Evolutionary conservation across 2,888 invertebrate species (phyloP).

Genomic region (Ptychoptera contaminata): DNA sequence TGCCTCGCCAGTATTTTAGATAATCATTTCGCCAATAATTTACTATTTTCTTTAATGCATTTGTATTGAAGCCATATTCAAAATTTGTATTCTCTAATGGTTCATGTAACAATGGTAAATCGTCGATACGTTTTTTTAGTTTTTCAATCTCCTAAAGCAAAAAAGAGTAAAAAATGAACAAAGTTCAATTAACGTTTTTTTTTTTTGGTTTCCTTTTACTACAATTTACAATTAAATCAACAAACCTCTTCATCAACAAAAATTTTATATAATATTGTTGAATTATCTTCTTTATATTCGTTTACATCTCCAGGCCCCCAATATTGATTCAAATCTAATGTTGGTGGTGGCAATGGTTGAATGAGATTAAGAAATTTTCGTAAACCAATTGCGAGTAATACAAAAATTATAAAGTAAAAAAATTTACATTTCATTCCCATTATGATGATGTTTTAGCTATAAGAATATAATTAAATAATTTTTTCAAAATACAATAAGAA

Average conservation of each 20-base stretch:
- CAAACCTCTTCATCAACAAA: neutral
- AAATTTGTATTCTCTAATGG: conserved; percentile 55
- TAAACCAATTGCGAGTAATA: conserved; percentile 18
- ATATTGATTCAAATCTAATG: conserved; percentile 21
- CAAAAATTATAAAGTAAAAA: conserved; percentile 10
- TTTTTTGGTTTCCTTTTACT: no score
- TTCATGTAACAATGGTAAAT: conserved; percentile 33
- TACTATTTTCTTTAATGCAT: conserved; percentile 46
- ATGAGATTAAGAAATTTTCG: conserved; percentile 21
- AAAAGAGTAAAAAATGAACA: conserved; percentile 2
- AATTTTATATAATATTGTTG: neutral
- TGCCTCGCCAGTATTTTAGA: conserved; percentile 45
- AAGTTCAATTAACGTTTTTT: no score
- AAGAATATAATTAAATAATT: no score
- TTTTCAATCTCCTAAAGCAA: conserved; percentile 36
- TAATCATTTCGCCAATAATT: conserved; percentile 68
- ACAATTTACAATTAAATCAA: no score
- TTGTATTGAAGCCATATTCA: conserved; percentile 66
- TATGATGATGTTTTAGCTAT: no score
- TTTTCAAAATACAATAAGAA: no score
- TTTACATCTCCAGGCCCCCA: conserved; percentile 25
- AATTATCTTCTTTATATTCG: conserved; percentile 20
- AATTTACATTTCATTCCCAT: no score
- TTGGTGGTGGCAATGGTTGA: conserved; percentile 20
- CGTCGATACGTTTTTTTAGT: conserved; percentile 40